These are phyloP conservation scores for Astyanax mexicanus DNA, from an alignment of 2,797 vertebrate genomes.

Conservation along the genomic window DNA sequence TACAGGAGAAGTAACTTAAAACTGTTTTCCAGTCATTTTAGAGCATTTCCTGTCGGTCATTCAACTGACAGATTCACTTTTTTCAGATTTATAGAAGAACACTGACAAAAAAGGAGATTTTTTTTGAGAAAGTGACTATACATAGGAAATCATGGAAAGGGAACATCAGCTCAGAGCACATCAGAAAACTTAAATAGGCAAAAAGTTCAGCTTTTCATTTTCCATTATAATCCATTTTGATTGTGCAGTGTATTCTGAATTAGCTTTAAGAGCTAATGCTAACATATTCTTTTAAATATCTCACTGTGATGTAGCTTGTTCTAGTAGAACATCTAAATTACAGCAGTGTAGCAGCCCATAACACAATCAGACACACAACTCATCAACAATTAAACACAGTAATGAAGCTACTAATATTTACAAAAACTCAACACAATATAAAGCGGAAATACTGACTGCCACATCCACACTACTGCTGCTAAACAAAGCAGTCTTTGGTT, in stretches of 20 bases:
- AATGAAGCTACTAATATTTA: conserved; percentile 71
- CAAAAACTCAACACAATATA: conserved; percentile 57
- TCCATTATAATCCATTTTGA: not conserved
- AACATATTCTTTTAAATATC: not conserved
- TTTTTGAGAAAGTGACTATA: too few species aligned
- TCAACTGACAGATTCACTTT: too few species aligned
- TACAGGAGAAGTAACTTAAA: too few species aligned
- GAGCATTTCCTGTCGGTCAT: too few species aligned
- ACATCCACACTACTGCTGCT: conserved; percentile 40
- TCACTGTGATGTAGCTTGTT: conserved; percentile 17
- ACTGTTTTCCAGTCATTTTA: too few species aligned
- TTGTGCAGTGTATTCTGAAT: not conserved
- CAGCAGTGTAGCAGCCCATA: conserved; percentile 48
- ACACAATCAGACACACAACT: conserved; percentile 46
- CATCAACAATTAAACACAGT: conserved; percentile 57
- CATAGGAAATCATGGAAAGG: not conserved
- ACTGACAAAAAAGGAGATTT: too few species aligned
- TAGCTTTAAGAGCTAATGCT: not conserved
- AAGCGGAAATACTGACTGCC: conserved; percentile 62
- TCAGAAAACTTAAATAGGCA: conserved; percentile 17
- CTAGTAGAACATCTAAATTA: conserved; percentile 58
- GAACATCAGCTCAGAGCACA: not conserved
- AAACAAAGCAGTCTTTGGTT: conserved; percentile 50
- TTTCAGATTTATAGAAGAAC: too few species aligned
- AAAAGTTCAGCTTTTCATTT: not conserved